These are phyloP conservation scores for Sorex fumeus DNA, from an alignment of 2,113 vertebrate species.

Conservation along the genomic window DNA sequence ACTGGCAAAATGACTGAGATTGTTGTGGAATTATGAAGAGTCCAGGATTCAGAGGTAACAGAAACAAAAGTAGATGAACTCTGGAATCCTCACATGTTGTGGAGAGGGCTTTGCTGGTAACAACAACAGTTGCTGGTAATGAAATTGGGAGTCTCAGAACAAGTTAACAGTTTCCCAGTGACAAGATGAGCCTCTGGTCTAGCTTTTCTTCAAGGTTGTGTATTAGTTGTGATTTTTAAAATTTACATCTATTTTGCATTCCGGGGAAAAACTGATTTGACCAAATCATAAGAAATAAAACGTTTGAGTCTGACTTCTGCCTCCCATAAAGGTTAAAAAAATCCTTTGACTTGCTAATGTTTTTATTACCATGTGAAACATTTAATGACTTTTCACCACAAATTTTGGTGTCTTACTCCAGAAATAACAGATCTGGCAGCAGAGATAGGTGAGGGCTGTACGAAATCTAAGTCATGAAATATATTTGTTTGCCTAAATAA, in stretches of 20 bases:
- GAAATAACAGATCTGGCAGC: slow-evolving; percentile 48
- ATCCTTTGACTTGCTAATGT: slow-evolving; percentile 37
- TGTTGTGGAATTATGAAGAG: slow-evolving; percentile 28
- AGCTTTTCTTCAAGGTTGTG: slow-evolving; percentile 4
- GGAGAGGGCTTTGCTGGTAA: neutral
- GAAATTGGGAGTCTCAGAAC: neutral
- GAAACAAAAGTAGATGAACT: neutral
- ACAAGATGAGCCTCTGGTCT: neutral
- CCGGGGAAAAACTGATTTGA: neutral
- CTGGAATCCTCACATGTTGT: neutral
- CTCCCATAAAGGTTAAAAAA: slow-evolving; percentile 19
- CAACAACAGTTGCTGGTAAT: neutral
- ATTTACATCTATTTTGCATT: slow-evolving; percentile 31
- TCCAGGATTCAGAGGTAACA: neutral
- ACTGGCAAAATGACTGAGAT: neutral
- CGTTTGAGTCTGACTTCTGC: neutral
- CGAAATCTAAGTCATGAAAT: slow-evolving; percentile 61
- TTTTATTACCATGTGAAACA: slow-evolving; percentile 68
- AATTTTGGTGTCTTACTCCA: slow-evolving; percentile 54
- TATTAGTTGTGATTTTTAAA: slow-evolving; percentile 28
- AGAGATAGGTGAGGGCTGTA: slow-evolving; percentile 17
- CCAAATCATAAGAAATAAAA: slow-evolving; percentile 52
- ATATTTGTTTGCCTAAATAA: slow-evolving; percentile 46
- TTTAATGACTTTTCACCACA: slow-evolving; percentile 62
- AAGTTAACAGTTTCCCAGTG: neutral